Conservation (phyloP, 2,888 invertebrate species). For the Dione vanillae region DNA sequence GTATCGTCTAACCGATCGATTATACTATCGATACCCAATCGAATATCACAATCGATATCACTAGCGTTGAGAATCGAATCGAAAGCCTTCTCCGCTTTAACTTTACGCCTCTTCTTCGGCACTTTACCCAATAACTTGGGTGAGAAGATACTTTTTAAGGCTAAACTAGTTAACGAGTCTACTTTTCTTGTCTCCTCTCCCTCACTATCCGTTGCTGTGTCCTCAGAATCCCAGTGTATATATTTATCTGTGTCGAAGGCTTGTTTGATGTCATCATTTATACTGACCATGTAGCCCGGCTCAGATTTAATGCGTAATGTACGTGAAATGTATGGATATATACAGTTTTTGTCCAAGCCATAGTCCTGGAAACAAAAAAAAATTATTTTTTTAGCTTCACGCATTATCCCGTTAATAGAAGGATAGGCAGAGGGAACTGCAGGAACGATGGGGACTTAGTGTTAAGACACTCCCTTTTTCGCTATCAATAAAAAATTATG, state of each 20-base stretch:
- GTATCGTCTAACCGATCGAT: constrained; percentile 56
- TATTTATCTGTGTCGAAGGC: constrained; percentile 58
- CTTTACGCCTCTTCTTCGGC: constrained; percentile 57
- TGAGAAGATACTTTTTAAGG: constrained; percentile 67
- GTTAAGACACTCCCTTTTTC: too few species aligned
- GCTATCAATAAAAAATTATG: too few species aligned
- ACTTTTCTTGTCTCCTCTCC: constrained; percentile 47
- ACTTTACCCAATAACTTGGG: constrained; percentile 61
- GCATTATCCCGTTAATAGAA: too few species aligned
- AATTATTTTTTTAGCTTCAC: not conserved
- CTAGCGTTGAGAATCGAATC: constrained; percentile 50
- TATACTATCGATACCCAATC: constrained; percentile 55
- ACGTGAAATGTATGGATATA: constrained; percentile 62
- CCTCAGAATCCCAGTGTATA: constrained; percentile 67
- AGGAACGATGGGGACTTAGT: too few species aligned
- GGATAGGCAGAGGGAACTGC: too few species aligned
- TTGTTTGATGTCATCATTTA: constrained; percentile 56
- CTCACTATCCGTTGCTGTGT: constrained; percentile 45
- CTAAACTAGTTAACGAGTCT: constrained; percentile 54
- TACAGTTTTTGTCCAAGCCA: constrained; percentile 60
- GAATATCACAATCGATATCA: constrained; percentile 50
- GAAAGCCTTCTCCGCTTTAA: constrained; percentile 51
- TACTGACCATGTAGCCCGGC: constrained; percentile 63
- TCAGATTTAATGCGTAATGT: constrained; percentile 55
- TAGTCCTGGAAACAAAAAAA: constrained; percentile 59